These are phyloP conservation scores for Pogoniulus pusillus DNA, from an alignment of 2,797 vertebrate species.

Conservation along the genomic window DNA sequence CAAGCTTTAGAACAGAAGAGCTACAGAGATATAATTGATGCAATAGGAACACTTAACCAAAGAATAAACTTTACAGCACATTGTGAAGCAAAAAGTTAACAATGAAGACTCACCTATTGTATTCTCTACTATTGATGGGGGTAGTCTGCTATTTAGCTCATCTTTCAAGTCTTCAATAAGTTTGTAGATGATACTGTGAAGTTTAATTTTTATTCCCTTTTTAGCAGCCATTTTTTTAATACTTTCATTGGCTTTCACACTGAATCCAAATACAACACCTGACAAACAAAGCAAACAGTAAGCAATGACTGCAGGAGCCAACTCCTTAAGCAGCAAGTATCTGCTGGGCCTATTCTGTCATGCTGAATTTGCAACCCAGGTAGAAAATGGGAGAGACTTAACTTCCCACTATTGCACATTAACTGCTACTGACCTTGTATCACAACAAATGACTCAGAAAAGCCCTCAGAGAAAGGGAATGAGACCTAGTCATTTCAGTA, in stretches of 20 bases:
- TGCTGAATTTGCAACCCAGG: background rate
- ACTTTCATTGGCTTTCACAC: conserved; percentile 79
- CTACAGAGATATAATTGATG: background rate
- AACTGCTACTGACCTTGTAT: background rate
- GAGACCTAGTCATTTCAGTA: background rate
- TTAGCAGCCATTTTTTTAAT: conserved; percentile 83
- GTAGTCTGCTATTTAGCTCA: conserved; percentile 83
- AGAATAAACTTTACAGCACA: background rate
- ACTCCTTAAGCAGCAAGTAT: background rate
- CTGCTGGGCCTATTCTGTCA: background rate
- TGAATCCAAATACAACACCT: conserved; percentile 93
- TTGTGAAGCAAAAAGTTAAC: background rate
- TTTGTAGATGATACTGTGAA: conserved; percentile 89
- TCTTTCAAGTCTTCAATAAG: conserved; percentile 89
- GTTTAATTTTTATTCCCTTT: conserved; percentile 82
- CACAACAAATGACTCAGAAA: background rate
- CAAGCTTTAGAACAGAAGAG: background rate
- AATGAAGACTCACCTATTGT: conserved; percentile 78
- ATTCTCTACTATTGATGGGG: conserved; percentile 67
- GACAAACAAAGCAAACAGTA: background rate
- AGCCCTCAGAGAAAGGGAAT: background rate
- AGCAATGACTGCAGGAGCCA: background rate
- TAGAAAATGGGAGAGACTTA: background rate
- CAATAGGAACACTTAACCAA: accelerated
- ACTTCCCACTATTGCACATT: background rate